Base-by-base conservation (phyloP, 2,797 vertebrate genomes). In the Cuniculus paca region DNA sequence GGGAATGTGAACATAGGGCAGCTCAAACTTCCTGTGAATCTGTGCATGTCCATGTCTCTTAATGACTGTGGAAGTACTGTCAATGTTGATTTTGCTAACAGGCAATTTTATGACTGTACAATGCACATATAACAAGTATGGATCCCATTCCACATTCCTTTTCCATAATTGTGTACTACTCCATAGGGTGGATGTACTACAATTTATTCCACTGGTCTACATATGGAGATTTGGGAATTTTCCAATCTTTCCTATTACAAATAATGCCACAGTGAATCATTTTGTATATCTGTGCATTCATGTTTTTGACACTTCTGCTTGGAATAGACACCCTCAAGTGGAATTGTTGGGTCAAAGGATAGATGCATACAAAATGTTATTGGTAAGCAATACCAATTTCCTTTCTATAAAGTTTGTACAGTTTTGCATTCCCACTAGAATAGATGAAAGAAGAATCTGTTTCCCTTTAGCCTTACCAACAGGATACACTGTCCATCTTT, bases 331-430 rank as follows among this genome's bases (percentile, higher is more conserved):
- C 31, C 65, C 84, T 81, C 20, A 72, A 63, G 24, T 77, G 22
- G n/a, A 42, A 82, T 63, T 85, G 26, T 48, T 78, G n/a, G 72
- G 48, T 58, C 79, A 85, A 88, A 89, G 31, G 65, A 85, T 50
- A 72, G 48, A 65, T 22, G 6, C 17, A 45, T 52, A 42, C 36
- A 28, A 34, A 48, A 52, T 19, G 84, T 56, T 78, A 14, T 31
- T 75, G 58, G 60, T 68, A 60, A 95, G 17, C 11, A 42, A 26
- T 19, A 56, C 22, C 26, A 26, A 0, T 74, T 93, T 63, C 13
- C 36, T 85, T 19, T 88, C 36, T 34, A 68, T 56, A 54, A 75
- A 7, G 16, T 16, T 31, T 39, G 45, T 74, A 17, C 24, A 48
- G n/a, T 82, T 78, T 78, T 78, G 80, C 42, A 26, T 72, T 81